Evolutionary conservation across 37 sponge, comb jelly and placozoan genomes (phyloP), one percentile per base, ranked within the genome.

Genomic region (Petrosia ficiformis): DNA sequence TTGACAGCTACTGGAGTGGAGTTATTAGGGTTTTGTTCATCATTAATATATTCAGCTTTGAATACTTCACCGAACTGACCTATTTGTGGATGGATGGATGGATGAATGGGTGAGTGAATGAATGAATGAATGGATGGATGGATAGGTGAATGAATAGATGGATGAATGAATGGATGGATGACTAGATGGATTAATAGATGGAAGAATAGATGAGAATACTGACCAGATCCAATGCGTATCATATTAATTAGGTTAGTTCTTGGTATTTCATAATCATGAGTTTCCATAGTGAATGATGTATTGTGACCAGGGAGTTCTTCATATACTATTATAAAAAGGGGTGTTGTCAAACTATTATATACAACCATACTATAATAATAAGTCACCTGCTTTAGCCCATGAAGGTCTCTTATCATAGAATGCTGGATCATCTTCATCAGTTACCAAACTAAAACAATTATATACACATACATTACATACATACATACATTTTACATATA

Each of bases 51-150:
- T 24, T 26, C 28, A 8, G 81, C 86, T 16, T n/a, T 57, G 56
- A 68, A 86, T 41, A 86, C 86, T 38, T 86, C 44, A 5, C 86
- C 86, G 78, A 86, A 86, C 41, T 86, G 70, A 37, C 42, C 70
- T 37, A 24, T 61, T 5, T 6, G 14, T 19, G 54, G 54, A 48
- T n/a, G n/a, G n/a, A n/a, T n/a, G n/a, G n/a, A n/a, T n/a, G n/a
- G n/a, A n/a, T n/a, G n/a, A n/a, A n/a, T n/a, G n/a, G n/a, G n/a
- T n/a, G n/a, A n/a, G n/a, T n/a, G n/a, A n/a, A n/a, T n/a, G n/a
- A n/a, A n/a, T n/a, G n/a, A n/a, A n/a, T n/a, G n/a, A n/a, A n/a
- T n/a, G n/a, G n/a, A n/a, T n/a, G n/a, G n/a, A n/a, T n/a, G n/a
- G n/a, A n/a, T n/a, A n/a, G n/a, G n/a, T n/a, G n/a, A n/a, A n/a